Conservation (phyloP, 2,888 invertebrate species). For the Beris morrisii region DNA sequence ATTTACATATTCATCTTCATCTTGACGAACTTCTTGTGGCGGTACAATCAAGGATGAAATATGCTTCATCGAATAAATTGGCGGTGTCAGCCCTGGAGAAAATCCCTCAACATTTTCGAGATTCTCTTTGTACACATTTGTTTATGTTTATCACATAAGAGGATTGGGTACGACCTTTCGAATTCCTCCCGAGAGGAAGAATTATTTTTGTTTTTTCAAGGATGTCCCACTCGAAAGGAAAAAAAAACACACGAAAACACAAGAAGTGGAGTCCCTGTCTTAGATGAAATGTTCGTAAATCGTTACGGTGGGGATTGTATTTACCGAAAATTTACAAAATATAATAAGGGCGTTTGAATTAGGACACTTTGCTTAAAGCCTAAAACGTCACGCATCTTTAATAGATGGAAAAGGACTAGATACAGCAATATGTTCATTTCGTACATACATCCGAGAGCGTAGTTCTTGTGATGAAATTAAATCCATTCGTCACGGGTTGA, state of each 20-base stretch:
- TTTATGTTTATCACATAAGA: conserved; percentile 35
- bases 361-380: no score
- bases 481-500: not conserved
- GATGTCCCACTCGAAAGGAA: not conserved
- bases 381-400: no score
- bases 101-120: conserved; percentile 15
- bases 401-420: no score
- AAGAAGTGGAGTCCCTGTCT: not conserved
- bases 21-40: not conserved
- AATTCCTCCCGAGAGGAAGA: conserved; percentile 19
- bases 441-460: no score
- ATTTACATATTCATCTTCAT: no score
- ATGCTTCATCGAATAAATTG: conserved; percentile 6
- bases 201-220: conserved; percentile 18
- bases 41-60: not conserved
- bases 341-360: not conserved
- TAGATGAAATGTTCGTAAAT: conserved; percentile 10
- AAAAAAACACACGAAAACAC: not conserved
- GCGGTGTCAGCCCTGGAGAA: conserved; percentile 10
- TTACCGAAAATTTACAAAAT: conserved; percentile 14
- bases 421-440: no score
- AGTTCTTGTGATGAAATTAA: not conserved
- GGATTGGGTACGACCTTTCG: conserved; percentile 31
- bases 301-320: not conserved
- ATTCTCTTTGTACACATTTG: conserved; percentile 29